A percentile compares a stretch with the other conserved stretches of the same genome.
These are phyloP conservation scores for Bradypus variegatus DNA, from an alignment of 2,797 vertebrate genomes.

Conservation along the genomic window DNA sequence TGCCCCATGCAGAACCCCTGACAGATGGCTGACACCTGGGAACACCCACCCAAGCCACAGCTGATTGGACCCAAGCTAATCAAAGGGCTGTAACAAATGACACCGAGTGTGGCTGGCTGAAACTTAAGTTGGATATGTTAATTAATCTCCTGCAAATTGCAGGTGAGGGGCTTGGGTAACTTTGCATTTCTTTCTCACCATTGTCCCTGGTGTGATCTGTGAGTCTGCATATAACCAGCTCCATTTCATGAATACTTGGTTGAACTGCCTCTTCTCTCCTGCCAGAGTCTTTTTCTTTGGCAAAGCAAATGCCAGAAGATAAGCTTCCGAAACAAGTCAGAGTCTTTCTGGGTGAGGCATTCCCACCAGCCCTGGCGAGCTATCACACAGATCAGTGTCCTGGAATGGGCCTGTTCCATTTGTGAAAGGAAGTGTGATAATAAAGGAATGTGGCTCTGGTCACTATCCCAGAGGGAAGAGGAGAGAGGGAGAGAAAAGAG, in stretches of 20 bases:
- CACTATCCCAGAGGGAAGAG: neutral
- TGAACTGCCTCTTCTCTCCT: neutral
- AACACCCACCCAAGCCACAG: neutral
- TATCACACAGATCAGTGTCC: conserved; percentile 42
- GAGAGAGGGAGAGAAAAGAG: neutral
- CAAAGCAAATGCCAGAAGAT: conserved; percentile 54
- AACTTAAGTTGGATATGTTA: neutral
- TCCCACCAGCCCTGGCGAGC: conserved; percentile 55
- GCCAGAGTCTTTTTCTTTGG: neutral
- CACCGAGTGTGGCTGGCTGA: neutral
- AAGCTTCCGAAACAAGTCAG: conserved; percentile 58
- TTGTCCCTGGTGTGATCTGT: neutral
- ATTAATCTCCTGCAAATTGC: neutral
- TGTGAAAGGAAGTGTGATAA: conserved; percentile 62
- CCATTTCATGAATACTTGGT: neutral
- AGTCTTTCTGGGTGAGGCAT: conserved; percentile 42
- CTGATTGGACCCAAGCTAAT: neutral
- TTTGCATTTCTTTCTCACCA: neutral
- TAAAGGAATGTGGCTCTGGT: conserved; percentile 55
- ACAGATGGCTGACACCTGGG: neutral
- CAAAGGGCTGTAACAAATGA: neutral
- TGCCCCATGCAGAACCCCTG: neutral
- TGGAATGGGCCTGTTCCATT: neutral
- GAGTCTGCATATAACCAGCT: neutral
- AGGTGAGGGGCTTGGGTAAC: neutral